Conservation (phyloP, 2,113 vertebrate genomes). For the Vulpes vulpes region DNA sequence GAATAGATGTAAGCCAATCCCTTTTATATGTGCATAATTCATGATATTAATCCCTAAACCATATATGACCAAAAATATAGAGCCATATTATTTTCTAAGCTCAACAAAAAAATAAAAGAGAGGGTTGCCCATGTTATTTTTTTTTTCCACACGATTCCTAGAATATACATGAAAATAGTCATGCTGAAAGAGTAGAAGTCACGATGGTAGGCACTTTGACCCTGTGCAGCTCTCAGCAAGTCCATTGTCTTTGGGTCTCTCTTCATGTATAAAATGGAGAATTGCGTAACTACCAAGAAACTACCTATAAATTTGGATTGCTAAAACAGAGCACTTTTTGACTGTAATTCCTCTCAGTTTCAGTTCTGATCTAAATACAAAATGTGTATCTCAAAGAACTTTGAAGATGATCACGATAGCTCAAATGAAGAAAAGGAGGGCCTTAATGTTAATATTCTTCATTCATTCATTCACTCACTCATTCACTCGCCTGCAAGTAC, state of each 20-base stretch:
- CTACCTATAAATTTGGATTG: background rate
- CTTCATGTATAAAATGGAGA: background rate
- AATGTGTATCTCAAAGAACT: background rate
- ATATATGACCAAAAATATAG: background rate
- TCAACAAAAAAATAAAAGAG: background rate
- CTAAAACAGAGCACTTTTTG: background rate
- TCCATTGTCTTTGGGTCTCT: background rate
- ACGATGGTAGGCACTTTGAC: background rate
- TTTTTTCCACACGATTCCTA: background rate
- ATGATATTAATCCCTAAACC: background rate
- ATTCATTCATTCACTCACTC: background rate
- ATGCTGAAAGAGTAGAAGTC: background rate
- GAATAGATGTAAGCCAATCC: background rate
- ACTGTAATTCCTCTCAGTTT: background rate
- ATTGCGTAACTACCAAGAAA: background rate
- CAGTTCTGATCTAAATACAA: slow-evolving; percentile 8
- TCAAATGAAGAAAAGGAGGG: background rate
- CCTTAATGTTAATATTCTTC: background rate
- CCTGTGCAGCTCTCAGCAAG: background rate
- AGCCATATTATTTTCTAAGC: background rate
- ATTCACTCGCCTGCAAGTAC: background rate
- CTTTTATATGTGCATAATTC: background rate
- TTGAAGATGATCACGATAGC: background rate
- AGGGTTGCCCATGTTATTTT: background rate
- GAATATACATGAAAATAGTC: background rate